phyloP scores from a whole-genome alignment of 2,888 invertebrate species.

The Cyclophora albipunctata region DNA sequence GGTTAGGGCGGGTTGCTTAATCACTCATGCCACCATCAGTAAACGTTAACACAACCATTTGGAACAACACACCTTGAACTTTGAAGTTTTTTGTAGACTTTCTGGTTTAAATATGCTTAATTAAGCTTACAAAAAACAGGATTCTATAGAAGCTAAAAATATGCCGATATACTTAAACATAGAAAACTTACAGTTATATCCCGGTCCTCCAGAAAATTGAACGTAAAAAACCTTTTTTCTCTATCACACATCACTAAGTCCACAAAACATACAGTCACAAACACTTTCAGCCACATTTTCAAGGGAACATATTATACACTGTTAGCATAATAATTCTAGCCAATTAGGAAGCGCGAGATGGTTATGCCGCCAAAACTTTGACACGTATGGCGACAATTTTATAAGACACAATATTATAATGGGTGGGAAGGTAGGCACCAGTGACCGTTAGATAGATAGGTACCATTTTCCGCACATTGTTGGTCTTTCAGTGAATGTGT shows the following conservation, averaged over 20 bases:
- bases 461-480: conserved; percentile 55
- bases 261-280: conserved; percentile 23
- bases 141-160: too few species aligned
- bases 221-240: conserved; percentile 68
- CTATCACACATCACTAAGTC: conserved; percentile 31
- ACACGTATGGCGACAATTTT: conserved; percentile 39
- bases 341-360: conserved; percentile 29
- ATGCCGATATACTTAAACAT: too few species aligned
- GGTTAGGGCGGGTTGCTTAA: too few species aligned
- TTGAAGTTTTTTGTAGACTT: too few species aligned
- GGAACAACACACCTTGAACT: too few species aligned
- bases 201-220: conserved; percentile 65
- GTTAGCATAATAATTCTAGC: conserved; percentile 22
- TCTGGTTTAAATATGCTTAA: too few species aligned
- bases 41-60: too few species aligned
- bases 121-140: too few species aligned
- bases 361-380: conserved; percentile 30
- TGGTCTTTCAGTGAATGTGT: conserved; percentile 14
- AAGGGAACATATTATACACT: background rate
- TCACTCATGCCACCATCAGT: too few species aligned
- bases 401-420: conserved; percentile 42
- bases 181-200: conserved; percentile 72
- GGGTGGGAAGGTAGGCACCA: conserved; percentile 35
- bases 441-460: conserved; percentile 25
- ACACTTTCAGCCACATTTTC: conserved; percentile 28